These are phyloP conservation scores for Cryptotis parvus DNA, from an alignment of 2,113 vertebrate genomes.

Conservation along the genomic window DNA sequence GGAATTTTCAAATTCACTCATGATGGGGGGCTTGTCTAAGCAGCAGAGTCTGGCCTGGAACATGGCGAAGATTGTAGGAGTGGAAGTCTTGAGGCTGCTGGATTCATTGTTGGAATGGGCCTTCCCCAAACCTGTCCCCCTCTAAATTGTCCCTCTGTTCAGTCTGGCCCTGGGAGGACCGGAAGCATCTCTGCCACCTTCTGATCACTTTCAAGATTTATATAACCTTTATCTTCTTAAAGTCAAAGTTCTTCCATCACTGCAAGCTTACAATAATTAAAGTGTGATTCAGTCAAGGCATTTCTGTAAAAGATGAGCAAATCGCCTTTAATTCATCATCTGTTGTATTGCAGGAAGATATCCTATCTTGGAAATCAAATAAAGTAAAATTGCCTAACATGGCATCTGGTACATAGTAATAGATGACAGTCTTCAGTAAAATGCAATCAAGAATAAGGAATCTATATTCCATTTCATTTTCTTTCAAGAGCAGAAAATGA, in stretches of 20 bases:
- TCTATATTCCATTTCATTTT: background rate
- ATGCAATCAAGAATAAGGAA: slow-evolving; percentile 10
- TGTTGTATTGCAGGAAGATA: background rate
- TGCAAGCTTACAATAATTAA: background rate
- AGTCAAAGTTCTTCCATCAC: background rate
- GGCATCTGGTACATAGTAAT: slow-evolving; percentile 12
- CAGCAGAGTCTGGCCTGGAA: no score
- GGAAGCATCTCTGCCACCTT: no score
- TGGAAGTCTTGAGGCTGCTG: no score
- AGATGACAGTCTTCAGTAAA: background rate
- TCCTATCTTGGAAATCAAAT: background rate
- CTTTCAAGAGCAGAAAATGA: background rate
- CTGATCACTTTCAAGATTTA: no score
- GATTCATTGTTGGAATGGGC: no score
- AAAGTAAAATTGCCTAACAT: slow-evolving; percentile 26
- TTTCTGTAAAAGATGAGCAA: background rate
- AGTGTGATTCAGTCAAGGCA: background rate
- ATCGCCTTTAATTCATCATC: background rate
- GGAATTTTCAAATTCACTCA: no score
- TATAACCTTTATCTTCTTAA: background rate
- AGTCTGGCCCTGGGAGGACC: no score
- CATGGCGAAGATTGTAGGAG: no score
- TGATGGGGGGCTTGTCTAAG: no score
- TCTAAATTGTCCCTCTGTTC: no score
- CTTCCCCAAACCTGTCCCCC: no score